phyloP scores from a whole-genome alignment of 35 echinoderm and acorn worm species.

The Apostichopus californicus region DNA sequence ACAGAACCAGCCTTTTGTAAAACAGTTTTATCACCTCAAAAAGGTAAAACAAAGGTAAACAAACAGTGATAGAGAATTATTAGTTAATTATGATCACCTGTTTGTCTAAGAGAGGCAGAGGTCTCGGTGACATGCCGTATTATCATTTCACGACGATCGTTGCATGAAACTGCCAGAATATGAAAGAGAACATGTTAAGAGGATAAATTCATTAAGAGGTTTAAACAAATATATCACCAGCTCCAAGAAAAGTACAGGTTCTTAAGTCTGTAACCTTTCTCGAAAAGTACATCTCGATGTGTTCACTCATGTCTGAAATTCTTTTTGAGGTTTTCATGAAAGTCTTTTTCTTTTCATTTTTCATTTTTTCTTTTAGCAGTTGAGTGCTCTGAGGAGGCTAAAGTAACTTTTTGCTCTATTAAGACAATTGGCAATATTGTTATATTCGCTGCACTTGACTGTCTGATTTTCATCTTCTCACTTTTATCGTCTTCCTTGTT shows the following conservation, averaged over 20 bases:
- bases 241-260: not conserved
- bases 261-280: not conserved
- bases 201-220: not conserved
- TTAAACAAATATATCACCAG: not conserved
- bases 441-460: not conserved
- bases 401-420: not conserved
- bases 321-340: not conserved
- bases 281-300: not conserved
- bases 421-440: not conserved
- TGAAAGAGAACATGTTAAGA: not conserved
- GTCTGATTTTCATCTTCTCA: not conserved
- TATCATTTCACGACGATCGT: not conserved
- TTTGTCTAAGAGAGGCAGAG: not conserved
- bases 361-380: too few species aligned
- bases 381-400: not conserved
- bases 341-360: too few species aligned
- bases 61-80: not conserved
- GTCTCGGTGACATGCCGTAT: not conserved
- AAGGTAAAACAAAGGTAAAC: not conserved
- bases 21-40: too few species aligned
- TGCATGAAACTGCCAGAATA: not conserved
- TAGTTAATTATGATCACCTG: not conserved
- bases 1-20: not conserved
- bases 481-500: too few species aligned
- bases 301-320: not conserved